These are phyloP conservation scores for Poecilobothrus nobilitatus DNA, from an alignment of 2,888 invertebrate species.

Conservation along the genomic window DNA sequence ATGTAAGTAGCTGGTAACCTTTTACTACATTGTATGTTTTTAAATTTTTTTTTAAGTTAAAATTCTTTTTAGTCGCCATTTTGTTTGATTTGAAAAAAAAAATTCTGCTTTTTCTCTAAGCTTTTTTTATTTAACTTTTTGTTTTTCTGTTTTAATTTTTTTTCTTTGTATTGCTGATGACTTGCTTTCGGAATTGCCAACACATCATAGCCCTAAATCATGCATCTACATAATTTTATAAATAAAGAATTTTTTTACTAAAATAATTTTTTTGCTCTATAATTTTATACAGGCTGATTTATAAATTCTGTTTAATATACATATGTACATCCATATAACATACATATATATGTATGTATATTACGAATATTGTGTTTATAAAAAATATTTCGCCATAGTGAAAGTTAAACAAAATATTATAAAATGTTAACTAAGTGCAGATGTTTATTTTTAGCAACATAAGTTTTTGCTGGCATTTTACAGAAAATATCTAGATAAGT, in stretches of 20 bases:
- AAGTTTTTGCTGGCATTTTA: too few species aligned
- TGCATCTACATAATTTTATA: background rate
- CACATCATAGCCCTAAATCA: background rate
- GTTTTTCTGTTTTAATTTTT: background rate
- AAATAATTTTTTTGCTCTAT: too few species aligned
- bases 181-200: background rate
- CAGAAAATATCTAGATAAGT: too few species aligned
- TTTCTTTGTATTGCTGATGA: background rate
- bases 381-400: too few species aligned
- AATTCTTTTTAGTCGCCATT: background rate
- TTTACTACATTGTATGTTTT: background rate
- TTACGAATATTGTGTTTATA: too few species aligned
- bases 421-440: too few species aligned
- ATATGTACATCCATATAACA: too few species aligned
- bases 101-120: background rate
- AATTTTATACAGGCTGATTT: too few species aligned
- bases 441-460: too few species aligned
- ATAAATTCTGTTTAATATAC: too few species aligned
- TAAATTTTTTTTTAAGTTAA: background rate
- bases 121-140: background rate
- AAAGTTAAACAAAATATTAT: too few species aligned
- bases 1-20: slow-evolving; percentile 6
- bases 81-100: background rate
- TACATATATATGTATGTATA: too few species aligned
- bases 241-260: background rate